Evolutionary conservation across 1,140 invertebrate species (phyloP).

Genomic region (Patella vulgata): DNA sequence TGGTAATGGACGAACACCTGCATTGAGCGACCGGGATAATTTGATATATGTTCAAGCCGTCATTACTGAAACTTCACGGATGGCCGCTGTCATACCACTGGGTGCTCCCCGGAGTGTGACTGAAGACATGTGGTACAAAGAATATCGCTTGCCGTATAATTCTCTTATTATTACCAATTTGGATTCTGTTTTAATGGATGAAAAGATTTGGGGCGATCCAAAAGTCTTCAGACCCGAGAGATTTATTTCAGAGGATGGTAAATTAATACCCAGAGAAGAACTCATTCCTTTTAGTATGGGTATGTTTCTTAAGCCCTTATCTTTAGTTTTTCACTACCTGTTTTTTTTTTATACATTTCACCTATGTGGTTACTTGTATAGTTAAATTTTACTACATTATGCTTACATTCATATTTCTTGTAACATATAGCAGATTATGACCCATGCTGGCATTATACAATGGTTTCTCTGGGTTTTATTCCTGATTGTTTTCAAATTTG

Average conservation of each 20-base stretch:
- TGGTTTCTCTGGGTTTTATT: too few species aligned
- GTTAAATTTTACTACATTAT: too few species aligned
- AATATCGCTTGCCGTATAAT: slow-evolving; percentile 53
- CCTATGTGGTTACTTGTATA: too few species aligned
- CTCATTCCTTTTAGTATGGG: slow-evolving; percentile 38
- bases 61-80: slow-evolving; percentile 28
- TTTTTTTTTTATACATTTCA: too few species aligned
- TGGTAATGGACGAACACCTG: slow-evolving; percentile 7
- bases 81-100: slow-evolving; percentile 47
- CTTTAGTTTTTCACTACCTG: too few species aligned
- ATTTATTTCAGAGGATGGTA: slow-evolving; percentile 57
- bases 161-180: slow-evolving; percentile 53
- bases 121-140: slow-evolving; percentile 39
- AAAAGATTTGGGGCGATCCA: slow-evolving; percentile 74
- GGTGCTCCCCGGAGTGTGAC: slow-evolving; percentile 51
- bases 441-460: too few species aligned
- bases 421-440: too few species aligned
- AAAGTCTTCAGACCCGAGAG: slow-evolving; percentile 76
- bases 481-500: too few species aligned
- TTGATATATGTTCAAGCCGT: slow-evolving; percentile 29
- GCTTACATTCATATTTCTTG: too few species aligned
- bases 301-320: slow-evolving; percentile 17
- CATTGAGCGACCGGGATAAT: slow-evolving; percentile 10
- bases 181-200: slow-evolving; percentile 51
- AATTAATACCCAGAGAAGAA: slow-evolving; percentile 21